Conservation (phyloP, 2,113 vertebrate genomes). For the Vulpes lagopus region DNA sequence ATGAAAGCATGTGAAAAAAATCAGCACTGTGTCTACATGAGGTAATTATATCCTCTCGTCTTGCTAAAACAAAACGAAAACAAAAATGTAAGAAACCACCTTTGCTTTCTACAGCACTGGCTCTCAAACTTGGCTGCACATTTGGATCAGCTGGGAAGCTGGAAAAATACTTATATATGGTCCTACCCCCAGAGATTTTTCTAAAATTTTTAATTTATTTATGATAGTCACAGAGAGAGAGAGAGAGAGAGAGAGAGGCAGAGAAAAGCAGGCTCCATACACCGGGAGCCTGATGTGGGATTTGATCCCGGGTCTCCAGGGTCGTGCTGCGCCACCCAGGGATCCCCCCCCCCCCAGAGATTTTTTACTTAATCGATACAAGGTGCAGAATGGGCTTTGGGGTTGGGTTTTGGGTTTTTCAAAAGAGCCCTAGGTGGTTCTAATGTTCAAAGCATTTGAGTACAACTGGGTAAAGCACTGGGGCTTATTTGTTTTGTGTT, state of each 20-base stretch:
- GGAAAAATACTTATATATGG: not conserved
- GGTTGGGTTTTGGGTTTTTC: not conserved
- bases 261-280: too few species aligned
- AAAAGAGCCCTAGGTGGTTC: not conserved
- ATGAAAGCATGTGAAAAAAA: not conserved
- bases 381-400: not conserved
- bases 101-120: not conserved
- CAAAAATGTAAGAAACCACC: not conserved
- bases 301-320: too few species aligned
- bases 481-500: not conserved
- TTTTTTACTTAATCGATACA: slow-evolving; percentile 19
- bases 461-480: not conserved
- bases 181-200: not conserved
- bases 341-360: too few species aligned
- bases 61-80: slow-evolving; percentile 32
- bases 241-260: too few species aligned
- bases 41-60: not conserved
- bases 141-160: not conserved
- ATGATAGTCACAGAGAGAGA: too few species aligned
- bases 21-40: not conserved
- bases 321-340: too few species aligned
- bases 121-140: not conserved
- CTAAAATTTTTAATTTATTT: too few species aligned
- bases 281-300: too few species aligned
- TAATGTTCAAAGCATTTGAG: not conserved